These are phyloP conservation scores for Formica selysi DNA, from an alignment of 1,140 invertebrate genomes.

Conservation along the genomic window DNA sequence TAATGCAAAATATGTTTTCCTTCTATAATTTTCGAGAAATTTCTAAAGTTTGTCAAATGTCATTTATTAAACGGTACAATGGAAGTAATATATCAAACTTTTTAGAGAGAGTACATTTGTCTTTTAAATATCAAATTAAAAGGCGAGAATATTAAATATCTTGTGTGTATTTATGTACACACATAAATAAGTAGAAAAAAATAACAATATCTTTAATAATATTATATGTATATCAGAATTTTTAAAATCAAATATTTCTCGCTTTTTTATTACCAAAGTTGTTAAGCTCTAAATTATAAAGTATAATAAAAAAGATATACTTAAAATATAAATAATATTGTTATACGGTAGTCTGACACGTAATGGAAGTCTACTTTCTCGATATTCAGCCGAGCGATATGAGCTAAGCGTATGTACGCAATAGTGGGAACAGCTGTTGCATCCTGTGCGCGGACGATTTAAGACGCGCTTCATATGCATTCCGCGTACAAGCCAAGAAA, in stretches of 20 bases:
- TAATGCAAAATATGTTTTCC: background rate
- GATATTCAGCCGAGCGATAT: constrained; percentile 6
- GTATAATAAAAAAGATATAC: background rate
- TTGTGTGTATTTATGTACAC: background rate
- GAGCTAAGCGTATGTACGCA: constrained; percentile 12
- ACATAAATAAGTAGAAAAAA: background rate
- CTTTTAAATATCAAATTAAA: background rate
- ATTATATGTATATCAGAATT: background rate
- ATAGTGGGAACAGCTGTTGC: constrained; percentile 63
- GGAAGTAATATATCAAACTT: background rate
- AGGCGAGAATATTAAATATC: background rate
- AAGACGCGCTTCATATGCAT: constrained; percentile 56
- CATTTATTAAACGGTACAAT: background rate
- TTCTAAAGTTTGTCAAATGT: constrained; percentile 25
- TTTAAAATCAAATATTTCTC: background rate
- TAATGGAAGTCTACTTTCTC: constrained; percentile 18
- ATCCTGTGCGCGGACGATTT: constrained; percentile 28
- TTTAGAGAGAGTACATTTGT: too few relatives aligned
- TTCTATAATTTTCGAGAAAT: constrained; percentile 6
- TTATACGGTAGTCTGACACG: background rate
- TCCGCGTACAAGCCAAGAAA: constrained; percentile 41
- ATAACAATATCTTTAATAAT: background rate
- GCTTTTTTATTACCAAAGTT: background rate
- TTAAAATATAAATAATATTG: background rate
- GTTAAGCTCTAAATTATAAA: background rate